These are phyloP conservation scores for Psylliodes chrysocephalus DNA, from an alignment of 2,888 invertebrate genomes.

Conservation along the genomic window DNA sequence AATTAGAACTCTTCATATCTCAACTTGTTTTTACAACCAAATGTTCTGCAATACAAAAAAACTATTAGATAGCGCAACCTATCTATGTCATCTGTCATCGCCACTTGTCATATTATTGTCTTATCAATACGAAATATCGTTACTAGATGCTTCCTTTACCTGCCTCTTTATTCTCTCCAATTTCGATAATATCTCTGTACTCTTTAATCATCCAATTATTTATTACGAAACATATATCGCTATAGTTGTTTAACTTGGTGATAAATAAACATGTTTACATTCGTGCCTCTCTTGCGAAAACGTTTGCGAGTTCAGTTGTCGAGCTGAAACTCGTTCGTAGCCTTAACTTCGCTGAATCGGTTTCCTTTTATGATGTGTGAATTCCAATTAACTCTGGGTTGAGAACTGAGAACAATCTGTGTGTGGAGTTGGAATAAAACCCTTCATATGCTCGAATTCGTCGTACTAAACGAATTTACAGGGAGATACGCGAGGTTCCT, in stretches of 20 bases:
- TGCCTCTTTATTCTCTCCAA: too few relatives aligned
- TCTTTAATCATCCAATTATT: too few relatives aligned
- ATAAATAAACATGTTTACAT: neutral
- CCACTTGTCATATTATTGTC: too few relatives aligned
- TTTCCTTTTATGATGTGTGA: constrained; percentile 18
- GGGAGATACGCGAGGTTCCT: neutral
- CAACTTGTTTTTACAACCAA: too few relatives aligned
- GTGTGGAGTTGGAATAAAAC: constrained; percentile 7
- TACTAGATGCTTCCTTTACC: too few relatives aligned
- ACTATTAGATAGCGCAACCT: too few relatives aligned
- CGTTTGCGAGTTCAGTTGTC: neutral
- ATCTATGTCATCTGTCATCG: too few relatives aligned
- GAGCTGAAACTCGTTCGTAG: neutral
- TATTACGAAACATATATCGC: too few relatives aligned
- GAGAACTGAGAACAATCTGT: constrained; percentile 13
- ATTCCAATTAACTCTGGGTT: constrained; percentile 19
- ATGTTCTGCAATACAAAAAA: too few relatives aligned
- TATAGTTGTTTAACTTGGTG: neutral
- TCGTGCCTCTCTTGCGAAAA: neutral
- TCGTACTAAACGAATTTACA: neutral
- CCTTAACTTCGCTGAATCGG: constrained; percentile 2
- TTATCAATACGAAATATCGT: too few relatives aligned
- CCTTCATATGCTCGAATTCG: constrained; percentile 4
- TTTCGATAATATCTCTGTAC: too few relatives aligned
- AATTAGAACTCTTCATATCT: too few relatives aligned